These are phyloP conservation scores for Clusia tigrina DNA, from an alignment of 2,888 invertebrate species.

Conservation along the genomic window DNA sequence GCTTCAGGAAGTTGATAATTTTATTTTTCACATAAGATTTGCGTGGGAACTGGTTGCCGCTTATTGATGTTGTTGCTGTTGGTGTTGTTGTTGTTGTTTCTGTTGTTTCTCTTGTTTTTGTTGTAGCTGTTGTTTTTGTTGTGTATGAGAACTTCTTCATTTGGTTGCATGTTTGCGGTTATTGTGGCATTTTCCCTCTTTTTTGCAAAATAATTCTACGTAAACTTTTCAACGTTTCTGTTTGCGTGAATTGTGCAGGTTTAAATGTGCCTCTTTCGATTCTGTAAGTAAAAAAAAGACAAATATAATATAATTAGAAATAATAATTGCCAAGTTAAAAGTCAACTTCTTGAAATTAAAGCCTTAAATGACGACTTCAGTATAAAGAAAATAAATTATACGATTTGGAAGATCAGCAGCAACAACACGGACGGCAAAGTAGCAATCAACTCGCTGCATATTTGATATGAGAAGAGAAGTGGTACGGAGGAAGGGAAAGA, in stretches of 20 bases:
- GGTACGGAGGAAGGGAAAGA: too few relatives aligned
- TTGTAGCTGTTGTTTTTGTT: not conserved
- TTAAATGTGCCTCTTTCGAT: too few relatives aligned
- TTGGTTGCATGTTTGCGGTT: constrained; percentile 29
- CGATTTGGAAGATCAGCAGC: too few relatives aligned
- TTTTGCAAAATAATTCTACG: too few relatives aligned
- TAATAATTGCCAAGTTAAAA: not conserved
- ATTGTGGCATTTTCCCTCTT: constrained; percentile 39
- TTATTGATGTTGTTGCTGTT: constrained; percentile 13
- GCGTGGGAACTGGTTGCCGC: constrained; percentile 5
- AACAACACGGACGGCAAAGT: too few relatives aligned
- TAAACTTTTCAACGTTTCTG: too few relatives aligned
- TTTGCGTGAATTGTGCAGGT: too few relatives aligned
- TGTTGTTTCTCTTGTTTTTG: constrained; percentile 8
- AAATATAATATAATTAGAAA: not conserved
- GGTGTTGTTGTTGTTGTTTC: constrained; percentile 19
- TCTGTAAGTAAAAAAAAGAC: too few relatives aligned
- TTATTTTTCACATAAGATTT: constrained; percentile 7
- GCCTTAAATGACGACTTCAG: too few relatives aligned
- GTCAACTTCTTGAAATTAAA: not conserved
- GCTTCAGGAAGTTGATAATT: constrained; percentile 9
- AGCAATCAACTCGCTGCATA: too few relatives aligned
- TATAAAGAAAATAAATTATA: too few relatives aligned
- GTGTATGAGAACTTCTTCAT: constrained; percentile 14
- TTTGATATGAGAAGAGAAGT: too few relatives aligned